Evolutionary conservation across 1,140 invertebrate genomes (phyloP), one percentile per base, ranked within the genome.

Genomic region (Halictus rubicundus): DNA sequence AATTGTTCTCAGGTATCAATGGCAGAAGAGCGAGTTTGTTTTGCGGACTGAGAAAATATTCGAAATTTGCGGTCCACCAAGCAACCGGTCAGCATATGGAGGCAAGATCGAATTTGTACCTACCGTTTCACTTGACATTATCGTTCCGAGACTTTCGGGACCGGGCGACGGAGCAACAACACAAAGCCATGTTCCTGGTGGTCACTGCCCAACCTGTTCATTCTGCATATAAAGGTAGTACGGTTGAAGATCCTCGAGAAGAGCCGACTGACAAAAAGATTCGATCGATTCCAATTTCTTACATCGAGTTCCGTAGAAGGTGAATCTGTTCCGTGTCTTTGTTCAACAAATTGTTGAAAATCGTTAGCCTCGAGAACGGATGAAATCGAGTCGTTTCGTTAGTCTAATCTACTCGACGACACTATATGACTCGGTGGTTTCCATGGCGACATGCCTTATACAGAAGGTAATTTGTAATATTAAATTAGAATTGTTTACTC

Each of bases 151-250:
- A 96, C 75, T 93, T 95, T 1, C 93, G 89, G 1, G 93, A 95
- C 60, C 77, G 60, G 16, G 72, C 88, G 5, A 83, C 90, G 27
- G 78, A 83, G 3, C 88, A 92, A 65, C 81, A 93, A 79, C 75
- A 89, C 74, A 80, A 93, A 39, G 94, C 94, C 37, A 95, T 95
- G 87, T 95, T 96, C 82, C 91, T 98, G 1, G 94, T 97, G 37
- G 95, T 97, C 61, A 95, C 95, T 37, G 96, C 96, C 2, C 95
- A 94, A 19, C 95, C 95, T n/a, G 94, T 97, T 73, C 94, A 93
- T 81, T 96, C 97, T 23, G 95, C 95, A 61, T 97, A 96, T 89
- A 96, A 95, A 95, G 94, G 97, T 97, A 92, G 92, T 90, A 91
- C 60, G 72, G 52, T 76, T 60, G 42, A 74, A 73, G 42, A 49